Conservation (phyloP, 2,888 invertebrate species). For the Epirrhoe tristata region DNA sequence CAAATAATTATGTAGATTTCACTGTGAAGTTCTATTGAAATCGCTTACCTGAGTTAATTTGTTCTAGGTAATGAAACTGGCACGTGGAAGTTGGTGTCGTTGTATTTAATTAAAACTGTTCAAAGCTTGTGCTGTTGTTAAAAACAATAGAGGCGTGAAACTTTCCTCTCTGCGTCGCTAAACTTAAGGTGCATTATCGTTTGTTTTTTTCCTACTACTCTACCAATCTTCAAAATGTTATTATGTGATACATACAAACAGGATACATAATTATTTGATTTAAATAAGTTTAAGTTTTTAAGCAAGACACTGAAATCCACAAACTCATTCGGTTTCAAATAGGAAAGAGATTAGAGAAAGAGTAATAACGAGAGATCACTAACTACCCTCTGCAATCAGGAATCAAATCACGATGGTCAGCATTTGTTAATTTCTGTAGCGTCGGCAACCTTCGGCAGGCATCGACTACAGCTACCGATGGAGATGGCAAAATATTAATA, state of each 20-base stretch:
- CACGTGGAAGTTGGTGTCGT: slow-evolving; percentile 15
- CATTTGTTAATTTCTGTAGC: too few species aligned
- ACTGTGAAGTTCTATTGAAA: slow-evolving; percentile 29
- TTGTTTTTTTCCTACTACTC: not conserved
- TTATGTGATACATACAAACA: not conserved
- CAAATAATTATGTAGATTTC: slow-evolving; percentile 26
- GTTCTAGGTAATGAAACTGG: slow-evolving; percentile 14
- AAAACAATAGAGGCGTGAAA: not conserved
- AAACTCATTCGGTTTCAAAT: too few species aligned
- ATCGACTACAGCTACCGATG: too few species aligned
- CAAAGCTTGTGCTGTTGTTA: slow-evolving; percentile 1
- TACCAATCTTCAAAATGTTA: not conserved
- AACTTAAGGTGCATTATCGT: not conserved
- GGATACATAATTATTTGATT: not conserved
- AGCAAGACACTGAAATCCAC: not conserved
- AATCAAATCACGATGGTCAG: too few species aligned
- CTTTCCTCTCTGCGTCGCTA: slow-evolving; percentile 2
- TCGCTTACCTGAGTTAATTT: slow-evolving; percentile 20
- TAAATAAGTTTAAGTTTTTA: not conserved
- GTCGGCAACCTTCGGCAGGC: too few species aligned
- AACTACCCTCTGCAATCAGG: too few species aligned
- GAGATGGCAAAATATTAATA: too few species aligned
- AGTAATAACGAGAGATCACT: too few species aligned
- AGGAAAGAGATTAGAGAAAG: too few species aligned
- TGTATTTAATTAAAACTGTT: slow-evolving; percentile 27